These are phyloP conservation scores for Cygnus buccinator DNA, from an alignment of 2,113 vertebrate species.

Conservation along the genomic window DNA sequence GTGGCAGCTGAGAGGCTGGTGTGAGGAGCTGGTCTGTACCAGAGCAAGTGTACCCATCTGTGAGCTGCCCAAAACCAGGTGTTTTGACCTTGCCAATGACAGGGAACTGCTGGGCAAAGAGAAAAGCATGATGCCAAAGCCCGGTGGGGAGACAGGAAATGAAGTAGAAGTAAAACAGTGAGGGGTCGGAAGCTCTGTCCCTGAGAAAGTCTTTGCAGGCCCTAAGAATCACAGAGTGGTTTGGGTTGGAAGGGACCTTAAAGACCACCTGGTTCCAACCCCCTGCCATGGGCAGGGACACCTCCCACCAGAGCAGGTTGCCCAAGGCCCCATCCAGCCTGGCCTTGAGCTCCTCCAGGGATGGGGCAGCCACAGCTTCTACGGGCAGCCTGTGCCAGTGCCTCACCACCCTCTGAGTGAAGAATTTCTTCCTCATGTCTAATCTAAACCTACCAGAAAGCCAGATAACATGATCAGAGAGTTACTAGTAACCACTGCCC, in stretches of 20 bases:
- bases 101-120: not conserved
- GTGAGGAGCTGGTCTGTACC: not conserved
- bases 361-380: no score
- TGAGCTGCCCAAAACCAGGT: not conserved
- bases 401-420: no score
- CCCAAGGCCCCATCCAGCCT: no score
- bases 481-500: not conserved
- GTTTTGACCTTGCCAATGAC: not conserved
- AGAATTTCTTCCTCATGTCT: no score
- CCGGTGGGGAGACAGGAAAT: not conserved
- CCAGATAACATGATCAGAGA: accelerated
- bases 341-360: no score
- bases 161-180: not conserved
- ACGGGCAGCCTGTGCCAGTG: no score
- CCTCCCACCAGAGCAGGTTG: no score
- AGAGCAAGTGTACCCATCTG: not conserved
- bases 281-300: no score
- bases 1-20: not conserved
- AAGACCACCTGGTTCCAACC: no score
- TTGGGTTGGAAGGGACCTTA: no score
- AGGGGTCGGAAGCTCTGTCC: not conserved
- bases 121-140: not conserved
- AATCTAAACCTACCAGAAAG: not conserved
- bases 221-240: not conserved
- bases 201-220: not conserved